A percentile compares a stretch with the other conserved stretches of the same genome.
Evolutionary conservation across 2,797 vertebrate genomes (phyloP).

Genomic region (Acropternis orthonyx): DNA sequence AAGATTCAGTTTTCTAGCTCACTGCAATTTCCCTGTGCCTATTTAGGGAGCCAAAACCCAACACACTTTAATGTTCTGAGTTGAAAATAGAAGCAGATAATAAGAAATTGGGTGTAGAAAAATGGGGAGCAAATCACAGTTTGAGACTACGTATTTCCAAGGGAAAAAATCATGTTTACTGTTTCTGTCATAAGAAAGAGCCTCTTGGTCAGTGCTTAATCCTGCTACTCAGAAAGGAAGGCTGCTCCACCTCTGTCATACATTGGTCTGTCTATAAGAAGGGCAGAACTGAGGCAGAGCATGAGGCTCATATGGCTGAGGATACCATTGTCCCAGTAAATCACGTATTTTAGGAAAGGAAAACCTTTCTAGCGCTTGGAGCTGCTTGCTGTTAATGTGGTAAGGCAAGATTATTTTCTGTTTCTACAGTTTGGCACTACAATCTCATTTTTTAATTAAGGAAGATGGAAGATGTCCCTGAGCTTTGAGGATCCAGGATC

Average conservation of each 20-base stretch:
- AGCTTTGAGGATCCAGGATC: not conserved
- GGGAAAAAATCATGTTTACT: not conserved
- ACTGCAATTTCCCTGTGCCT: not conserved
- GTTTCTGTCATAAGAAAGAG: not conserved
- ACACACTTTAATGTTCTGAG: not conserved
- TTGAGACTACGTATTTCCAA: not conserved
- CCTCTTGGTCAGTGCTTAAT: not conserved
- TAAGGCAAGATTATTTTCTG: not conserved
- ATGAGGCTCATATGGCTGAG: not conserved
- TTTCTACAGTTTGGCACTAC: not conserved
- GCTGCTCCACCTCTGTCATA: not conserved
- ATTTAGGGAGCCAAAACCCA: conserved; percentile 3
- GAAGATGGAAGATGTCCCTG: not conserved
- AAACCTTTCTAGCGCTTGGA: not conserved
- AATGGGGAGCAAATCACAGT: not conserved
- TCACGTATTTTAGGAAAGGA: not conserved
- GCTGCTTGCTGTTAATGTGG: not conserved
- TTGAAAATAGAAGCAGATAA: conserved; percentile 26
- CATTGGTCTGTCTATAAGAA: not conserved
- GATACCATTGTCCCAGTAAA: not conserved
- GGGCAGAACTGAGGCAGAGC: not conserved
- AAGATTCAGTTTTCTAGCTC: conserved; percentile 6
- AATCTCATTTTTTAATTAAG: not conserved
- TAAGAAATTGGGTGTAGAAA: not conserved
- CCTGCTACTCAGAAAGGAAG: not conserved